These are phyloP conservation scores for Tenualosa thibaudeaui DNA, from an alignment of 2,797 vertebrate species.

Conservation along the genomic window DNA sequence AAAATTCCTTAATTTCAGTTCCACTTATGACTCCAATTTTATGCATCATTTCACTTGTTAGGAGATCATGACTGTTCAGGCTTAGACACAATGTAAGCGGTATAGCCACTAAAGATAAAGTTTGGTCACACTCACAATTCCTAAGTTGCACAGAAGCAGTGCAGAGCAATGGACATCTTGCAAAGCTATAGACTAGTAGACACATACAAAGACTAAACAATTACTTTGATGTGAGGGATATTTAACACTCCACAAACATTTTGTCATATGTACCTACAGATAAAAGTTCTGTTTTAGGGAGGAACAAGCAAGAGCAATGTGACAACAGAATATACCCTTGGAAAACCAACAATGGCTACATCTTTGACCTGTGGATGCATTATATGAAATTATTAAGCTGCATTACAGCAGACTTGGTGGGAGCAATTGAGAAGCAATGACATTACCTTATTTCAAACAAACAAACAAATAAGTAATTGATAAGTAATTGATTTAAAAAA, in stretches of 20 bases:
- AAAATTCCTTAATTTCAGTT: neutral
- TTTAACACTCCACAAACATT: neutral
- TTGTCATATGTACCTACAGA: neutral
- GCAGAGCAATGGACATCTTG: neutral
- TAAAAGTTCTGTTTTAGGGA: neutral
- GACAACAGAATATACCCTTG: no score
- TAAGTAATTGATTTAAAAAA: neutral
- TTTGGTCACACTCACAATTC: neutral
- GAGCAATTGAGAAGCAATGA: neutral
- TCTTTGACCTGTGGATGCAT: no score
- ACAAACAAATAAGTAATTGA: neutral
- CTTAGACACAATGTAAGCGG: no score
- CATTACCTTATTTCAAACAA: neutral
- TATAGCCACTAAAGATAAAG: neutral
- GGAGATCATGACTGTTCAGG: no score
- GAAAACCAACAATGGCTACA: no score
- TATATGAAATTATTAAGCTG: no score
- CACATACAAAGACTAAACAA: neutral
- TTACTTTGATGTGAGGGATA: neutral
- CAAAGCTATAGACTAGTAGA: neutral
- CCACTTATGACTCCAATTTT: no score
- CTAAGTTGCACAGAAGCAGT: neutral
- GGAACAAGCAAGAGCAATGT: neutral
- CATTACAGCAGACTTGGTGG: no score
- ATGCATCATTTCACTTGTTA: no score